A percentile compares a stretch with the other conserved stretches of the same genome.
These are phyloP conservation scores for Mercenaria mercenaria DNA, from an alignment of 1,140 invertebrate genomes.

Conservation along the genomic window DNA sequence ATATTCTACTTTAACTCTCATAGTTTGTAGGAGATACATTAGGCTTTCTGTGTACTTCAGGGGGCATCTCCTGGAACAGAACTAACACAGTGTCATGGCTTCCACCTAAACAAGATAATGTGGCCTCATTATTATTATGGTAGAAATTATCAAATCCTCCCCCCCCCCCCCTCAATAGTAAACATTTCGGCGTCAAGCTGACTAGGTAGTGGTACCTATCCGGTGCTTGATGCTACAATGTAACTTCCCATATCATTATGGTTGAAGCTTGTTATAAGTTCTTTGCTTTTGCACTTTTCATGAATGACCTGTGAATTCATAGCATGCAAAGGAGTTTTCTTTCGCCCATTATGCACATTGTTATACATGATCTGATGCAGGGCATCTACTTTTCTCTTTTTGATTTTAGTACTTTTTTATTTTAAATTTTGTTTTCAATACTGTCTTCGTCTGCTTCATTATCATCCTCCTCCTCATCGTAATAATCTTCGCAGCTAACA, in stretches of 20 bases:
- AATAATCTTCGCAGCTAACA: too few relatives aligned
- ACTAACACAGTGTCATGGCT: constrained; percentile 53
- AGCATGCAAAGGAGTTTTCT: neutral
- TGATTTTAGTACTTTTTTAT: too few relatives aligned
- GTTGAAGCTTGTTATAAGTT: constrained; percentile 31
- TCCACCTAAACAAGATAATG: constrained; percentile 1
- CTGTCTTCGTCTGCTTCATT: too few relatives aligned
- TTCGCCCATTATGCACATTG: neutral
- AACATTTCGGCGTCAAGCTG: neutral
- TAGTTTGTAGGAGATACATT: neutral
- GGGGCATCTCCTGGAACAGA: neutral
- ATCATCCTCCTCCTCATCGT: too few relatives aligned
- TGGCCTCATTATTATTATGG: constrained; percentile 38
- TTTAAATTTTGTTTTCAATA: too few relatives aligned
- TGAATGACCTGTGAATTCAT: constrained; percentile 13
- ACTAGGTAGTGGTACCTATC: constrained; percentile 6
- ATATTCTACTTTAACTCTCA: neutral
- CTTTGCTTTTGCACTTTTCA: constrained; percentile 41
- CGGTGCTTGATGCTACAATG: neutral
- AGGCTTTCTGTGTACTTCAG: neutral
- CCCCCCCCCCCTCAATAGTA: too few relatives aligned
- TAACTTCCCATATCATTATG: constrained; percentile 39
- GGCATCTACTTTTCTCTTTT: constrained; percentile 11
- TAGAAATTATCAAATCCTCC: constrained; percentile 46
- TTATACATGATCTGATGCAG: neutral